Evolutionary conservation across 1,140 invertebrate genomes (phyloP), one percentile per base, ranked within the genome.

Genomic region (Aethina tumida): DNA sequence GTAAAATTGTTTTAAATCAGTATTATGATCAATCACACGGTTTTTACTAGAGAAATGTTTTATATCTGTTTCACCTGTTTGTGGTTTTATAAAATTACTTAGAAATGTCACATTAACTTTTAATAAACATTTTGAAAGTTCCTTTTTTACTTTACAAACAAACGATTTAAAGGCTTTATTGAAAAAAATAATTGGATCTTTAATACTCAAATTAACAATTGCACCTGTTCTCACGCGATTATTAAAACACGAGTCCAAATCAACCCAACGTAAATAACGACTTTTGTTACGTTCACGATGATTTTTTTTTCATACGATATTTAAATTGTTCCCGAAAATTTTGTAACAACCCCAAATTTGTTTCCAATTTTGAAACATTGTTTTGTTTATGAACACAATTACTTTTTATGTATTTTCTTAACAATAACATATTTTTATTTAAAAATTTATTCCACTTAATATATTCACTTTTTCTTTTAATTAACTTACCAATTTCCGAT

Each of bases 11-110:
- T 17, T 34, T 10, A 47, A 28, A 12, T 47, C 28, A 1, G 34
- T 41, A 18, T 18, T 16, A 10, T 9, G 22, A 31, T 44, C 29
- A 25, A 44, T 44, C 8, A 27, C 24, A 8, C 34, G 8, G 33
- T 47, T 47, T 44, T 18, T 24, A 31, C 33, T 47, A 8, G 20
- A 16, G 27, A 47, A 47, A 31, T 24, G 20, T 38, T 42, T 42
- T 5, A 33, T 13, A 18, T 34, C 32, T 3, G 16, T 15, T 20
- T 41, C 27, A 20, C 10, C 16, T 15, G 7, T 17, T 2, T 7
- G 6, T 18, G 15, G 19, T 30, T 45, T 35, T 5, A 41, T 29
- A 22, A 45, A 45, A n/a, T 29, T 17, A 7, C 13, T 14, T 9
- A 13, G 22, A 29, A 41, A 41, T 4, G 31, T 12, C n/a, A 18